A percentile compares a stretch with the other conserved stretches of the same genome.
Evolutionary conservation across 2,888 invertebrate species (phyloP).

Genomic region (Hypomecis punctinalis): DNA sequence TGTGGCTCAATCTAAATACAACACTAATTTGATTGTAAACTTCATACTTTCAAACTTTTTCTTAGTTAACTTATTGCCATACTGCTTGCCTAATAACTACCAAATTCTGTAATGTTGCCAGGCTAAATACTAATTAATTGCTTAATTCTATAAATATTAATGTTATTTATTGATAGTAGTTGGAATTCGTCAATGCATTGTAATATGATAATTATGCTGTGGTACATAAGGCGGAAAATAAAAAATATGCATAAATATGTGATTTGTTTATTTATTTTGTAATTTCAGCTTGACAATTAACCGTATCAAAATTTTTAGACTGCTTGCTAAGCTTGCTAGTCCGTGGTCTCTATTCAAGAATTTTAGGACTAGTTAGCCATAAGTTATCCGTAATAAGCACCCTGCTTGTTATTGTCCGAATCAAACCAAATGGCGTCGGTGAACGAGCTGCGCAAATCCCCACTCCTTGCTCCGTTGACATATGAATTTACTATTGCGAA

Average conservation of each 20-base stretch:
- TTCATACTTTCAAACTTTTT: background rate
- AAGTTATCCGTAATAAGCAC: no score
- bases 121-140: conserved; percentile 65
- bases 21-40: no score
- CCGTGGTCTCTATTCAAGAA: no score
- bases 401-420: no score
- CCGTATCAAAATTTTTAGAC: no score
- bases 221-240: conserved; percentile 59
- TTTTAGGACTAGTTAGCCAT: no score
- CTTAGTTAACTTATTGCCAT: conserved; percentile 54
- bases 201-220: conserved; percentile 66
- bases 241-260: conserved; percentile 52
- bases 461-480: no score
- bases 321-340: no score
- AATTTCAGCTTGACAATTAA: background rate
- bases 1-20: no score
- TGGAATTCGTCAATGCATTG: conserved; percentile 74
- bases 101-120: conserved; percentile 75
- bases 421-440: no score
- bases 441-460: no score
- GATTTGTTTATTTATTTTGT: background rate
- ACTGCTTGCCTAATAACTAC: conserved; percentile 59
- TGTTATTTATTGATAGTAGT: conserved; percentile 83
- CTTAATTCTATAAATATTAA: conserved; percentile 78
- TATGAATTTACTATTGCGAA: no score